Conservation (phyloP, 2,888 invertebrate genomes). For the Drosophila cognata region DNA sequence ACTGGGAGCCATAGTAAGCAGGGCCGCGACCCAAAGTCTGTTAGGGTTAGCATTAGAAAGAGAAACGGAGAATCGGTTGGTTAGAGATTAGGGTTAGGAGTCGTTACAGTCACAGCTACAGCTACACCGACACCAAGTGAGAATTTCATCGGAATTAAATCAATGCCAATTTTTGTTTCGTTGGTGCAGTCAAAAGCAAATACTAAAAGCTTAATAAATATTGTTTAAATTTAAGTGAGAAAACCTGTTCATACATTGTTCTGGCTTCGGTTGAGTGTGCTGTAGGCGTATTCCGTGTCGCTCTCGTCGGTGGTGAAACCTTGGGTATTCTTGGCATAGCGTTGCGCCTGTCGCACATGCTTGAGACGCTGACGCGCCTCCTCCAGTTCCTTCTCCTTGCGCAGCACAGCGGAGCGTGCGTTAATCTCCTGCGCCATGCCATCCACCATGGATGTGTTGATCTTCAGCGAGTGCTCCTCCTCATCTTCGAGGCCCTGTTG, state of each 20-base stretch:
- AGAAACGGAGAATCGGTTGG: constrained; percentile 57
- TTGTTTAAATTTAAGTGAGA: constrained; percentile 1
- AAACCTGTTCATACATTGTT: constrained; percentile 82
- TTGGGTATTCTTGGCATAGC: constrained; percentile 89
- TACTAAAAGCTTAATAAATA: constrained; percentile 12
- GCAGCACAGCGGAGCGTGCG: constrained; percentile 94
- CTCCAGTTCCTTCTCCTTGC: constrained; percentile 97
- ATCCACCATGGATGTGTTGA: constrained; percentile 97
- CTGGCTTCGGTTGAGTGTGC: constrained; percentile 81
- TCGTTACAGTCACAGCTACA: constrained; percentile 15
- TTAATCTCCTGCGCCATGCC: constrained; percentile 98
- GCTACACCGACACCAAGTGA: constrained; percentile 59
- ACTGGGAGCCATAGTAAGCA: constrained; percentile 67
- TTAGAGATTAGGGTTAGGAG: constrained; percentile 62
- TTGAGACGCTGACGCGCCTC: constrained; percentile 96
- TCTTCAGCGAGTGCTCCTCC: constrained; percentile 95
- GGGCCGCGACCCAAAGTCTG: constrained; percentile 83
- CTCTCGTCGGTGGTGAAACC: constrained; percentile 87
- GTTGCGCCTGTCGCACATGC: constrained; percentile 96
- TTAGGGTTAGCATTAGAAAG: constrained; percentile 68
- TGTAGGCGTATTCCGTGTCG: constrained; percentile 86
- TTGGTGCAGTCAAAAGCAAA: constrained; percentile 38
- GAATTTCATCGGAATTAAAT: constrained; percentile 43
- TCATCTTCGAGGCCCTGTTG: constrained; percentile 96
- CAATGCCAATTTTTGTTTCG: constrained; percentile 60